phyloP scores from a whole-genome alignment of 2,113 vertebrate species.

The Struthio camelus region DNA sequence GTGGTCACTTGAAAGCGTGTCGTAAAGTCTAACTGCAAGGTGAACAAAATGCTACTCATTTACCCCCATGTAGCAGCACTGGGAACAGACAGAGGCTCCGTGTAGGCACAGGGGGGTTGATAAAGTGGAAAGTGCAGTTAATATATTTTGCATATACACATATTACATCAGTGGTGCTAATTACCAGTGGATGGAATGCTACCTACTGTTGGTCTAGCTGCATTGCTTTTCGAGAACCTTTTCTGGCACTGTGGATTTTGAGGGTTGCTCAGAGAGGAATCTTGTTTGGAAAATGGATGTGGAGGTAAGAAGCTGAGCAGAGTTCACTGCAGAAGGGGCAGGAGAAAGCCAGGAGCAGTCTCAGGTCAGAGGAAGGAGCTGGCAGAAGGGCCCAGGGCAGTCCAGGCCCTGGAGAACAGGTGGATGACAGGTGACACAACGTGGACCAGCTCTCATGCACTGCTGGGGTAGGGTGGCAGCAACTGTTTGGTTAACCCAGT shows the following conservation, averaged over 20 bases:
- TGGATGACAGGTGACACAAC: rapidly evolving
- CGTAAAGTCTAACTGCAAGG: not conserved
- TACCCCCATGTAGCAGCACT: not conserved
- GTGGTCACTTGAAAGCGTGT: not conserved
- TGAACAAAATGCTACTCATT: not conserved
- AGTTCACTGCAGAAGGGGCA: not conserved
- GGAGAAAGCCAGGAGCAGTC: not conserved
- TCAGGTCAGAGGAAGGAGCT: not conserved
- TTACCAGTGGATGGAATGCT: not conserved
- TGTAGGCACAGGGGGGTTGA: not conserved
- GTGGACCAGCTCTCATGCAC: not conserved
- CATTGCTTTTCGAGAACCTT: not conserved
- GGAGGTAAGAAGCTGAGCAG: not conserved
- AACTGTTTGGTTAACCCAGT: not conserved
- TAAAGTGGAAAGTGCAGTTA: constrained; percentile 36
- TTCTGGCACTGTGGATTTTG: not conserved
- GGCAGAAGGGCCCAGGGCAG: not conserved
- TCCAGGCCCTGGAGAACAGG: not conserved
- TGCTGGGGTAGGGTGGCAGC: not conserved
- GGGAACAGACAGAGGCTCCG: not conserved
- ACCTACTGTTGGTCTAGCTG: not conserved
- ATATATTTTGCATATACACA: not conserved
- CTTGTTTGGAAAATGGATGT: not conserved
- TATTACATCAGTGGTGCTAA: not conserved
- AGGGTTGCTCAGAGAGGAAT: not conserved